phyloP scores from a whole-genome alignment of 2,888 invertebrate genomes.

The Tanytarsus gracilentus region DNA sequence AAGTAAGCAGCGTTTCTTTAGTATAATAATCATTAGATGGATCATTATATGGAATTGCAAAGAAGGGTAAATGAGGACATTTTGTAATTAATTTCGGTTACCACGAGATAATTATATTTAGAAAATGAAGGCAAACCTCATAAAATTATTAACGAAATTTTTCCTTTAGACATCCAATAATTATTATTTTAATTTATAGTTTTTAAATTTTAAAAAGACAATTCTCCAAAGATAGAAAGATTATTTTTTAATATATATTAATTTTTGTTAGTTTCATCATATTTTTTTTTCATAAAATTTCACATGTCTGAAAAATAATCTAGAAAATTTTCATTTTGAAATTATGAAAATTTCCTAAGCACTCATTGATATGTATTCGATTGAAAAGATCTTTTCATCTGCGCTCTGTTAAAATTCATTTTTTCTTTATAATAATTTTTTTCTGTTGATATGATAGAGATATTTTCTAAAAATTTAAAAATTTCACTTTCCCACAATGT shows the following conservation, averaged over 20 bases:
- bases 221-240: too few relatives aligned
- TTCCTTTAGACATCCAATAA: too few relatives aligned
- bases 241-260: background rate
- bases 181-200: too few relatives aligned
- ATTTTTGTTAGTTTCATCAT: background rate
- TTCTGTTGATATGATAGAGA: slow-evolving; percentile 4
- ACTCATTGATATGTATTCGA: slow-evolving; percentile 27
- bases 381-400: slow-evolving; percentile 7
- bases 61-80: too few relatives aligned
- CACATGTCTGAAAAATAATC: slow-evolving; percentile 23
- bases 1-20: slow-evolving; percentile 22
- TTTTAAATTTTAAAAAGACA: too few relatives aligned
- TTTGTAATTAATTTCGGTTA: too few relatives aligned
- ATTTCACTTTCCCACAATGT: slow-evolving; percentile 20
- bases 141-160: too few relatives aligned
- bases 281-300: slow-evolving; percentile 3
- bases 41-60: slow-evolving; percentile 11
- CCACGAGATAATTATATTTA: too few relatives aligned
- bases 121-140: too few relatives aligned
- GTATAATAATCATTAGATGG: slow-evolving; percentile 22
- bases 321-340: slow-evolving; percentile 19
- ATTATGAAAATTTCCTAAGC: slow-evolving; percentile 25
- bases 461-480: background rate
- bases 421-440: slow-evolving; percentile 7
- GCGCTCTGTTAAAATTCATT: slow-evolving; percentile 9